These are phyloP conservation scores for Tinamus guttatus DNA, from an alignment of 2,113 vertebrate genomes.

Conservation along the genomic window DNA sequence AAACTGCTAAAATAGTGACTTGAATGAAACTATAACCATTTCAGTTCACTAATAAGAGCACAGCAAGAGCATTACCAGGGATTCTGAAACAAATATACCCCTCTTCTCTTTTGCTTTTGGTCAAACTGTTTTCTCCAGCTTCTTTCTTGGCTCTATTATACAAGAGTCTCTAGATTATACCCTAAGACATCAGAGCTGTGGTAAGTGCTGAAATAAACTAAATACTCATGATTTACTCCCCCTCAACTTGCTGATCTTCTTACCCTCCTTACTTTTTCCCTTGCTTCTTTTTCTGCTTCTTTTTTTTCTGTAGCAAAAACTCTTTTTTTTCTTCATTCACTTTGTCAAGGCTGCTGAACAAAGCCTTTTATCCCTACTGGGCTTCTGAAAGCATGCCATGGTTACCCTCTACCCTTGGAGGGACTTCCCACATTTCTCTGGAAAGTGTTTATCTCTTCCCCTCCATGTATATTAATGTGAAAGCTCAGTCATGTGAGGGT, in stretches of 20 bases:
- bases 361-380: neutral
- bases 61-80: neutral
- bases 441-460: neutral
- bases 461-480: neutral
- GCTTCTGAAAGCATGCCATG: neutral
- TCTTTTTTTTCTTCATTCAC: neutral
- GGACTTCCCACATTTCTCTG: neutral
- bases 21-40: conserved; percentile 5
- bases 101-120: neutral
- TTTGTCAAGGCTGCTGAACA: neutral
- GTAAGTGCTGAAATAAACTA: neutral
- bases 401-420: neutral
- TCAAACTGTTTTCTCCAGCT: neutral
- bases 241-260: neutral
- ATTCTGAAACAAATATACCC: neutral
- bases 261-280: neutral
- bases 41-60: neutral
- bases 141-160: neutral
- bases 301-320: neutral
- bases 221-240: neutral
- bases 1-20: neutral
- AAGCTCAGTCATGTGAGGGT: neutral
- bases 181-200: neutral
- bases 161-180: neutral
- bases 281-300: neutral